Conservation (phyloP, 2,888 invertebrate species). For the Thereva nobilitata region DNA sequence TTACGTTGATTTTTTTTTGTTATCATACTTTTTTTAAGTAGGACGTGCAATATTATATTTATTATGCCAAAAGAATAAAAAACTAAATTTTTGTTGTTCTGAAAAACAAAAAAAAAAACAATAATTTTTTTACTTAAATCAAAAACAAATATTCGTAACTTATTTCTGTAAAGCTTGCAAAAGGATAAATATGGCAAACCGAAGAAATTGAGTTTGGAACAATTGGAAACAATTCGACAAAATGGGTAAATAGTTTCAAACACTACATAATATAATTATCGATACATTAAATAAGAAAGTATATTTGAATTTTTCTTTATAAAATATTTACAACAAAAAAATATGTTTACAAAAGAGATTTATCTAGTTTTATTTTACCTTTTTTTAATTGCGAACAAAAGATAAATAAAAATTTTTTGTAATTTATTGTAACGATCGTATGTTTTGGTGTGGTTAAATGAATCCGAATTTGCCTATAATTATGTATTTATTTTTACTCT, state of each 20-base stretch:
- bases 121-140: neutral
- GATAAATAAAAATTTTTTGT: neutral
- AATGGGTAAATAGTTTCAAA: conserved; percentile 68
- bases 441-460: neutral
- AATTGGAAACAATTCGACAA: conserved; percentile 76
- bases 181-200: conserved; percentile 85
- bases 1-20: too few species aligned
- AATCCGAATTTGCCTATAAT: neutral
- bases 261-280: conserved; percentile 20
- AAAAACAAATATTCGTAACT: conserved; percentile 45
- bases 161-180: conserved; percentile 78
- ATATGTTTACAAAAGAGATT: conserved; percentile 36
- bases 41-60: too few species aligned
- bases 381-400: neutral
- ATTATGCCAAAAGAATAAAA: too few species aligned
- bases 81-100: too few species aligned
- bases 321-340: conserved; percentile 38
- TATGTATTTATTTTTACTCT: conserved; percentile 1
- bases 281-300: neutral
- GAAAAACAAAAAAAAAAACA: neutral
- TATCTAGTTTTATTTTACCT: conserved; percentile 4
- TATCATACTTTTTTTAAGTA: too few species aligned
- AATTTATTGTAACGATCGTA: conserved; percentile 2
- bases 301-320: neutral
- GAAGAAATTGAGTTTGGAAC: conserved; percentile 76